Base-by-base conservation (phyloP, 2,113 vertebrate genomes). In the Emydura subglobosa region DNA sequence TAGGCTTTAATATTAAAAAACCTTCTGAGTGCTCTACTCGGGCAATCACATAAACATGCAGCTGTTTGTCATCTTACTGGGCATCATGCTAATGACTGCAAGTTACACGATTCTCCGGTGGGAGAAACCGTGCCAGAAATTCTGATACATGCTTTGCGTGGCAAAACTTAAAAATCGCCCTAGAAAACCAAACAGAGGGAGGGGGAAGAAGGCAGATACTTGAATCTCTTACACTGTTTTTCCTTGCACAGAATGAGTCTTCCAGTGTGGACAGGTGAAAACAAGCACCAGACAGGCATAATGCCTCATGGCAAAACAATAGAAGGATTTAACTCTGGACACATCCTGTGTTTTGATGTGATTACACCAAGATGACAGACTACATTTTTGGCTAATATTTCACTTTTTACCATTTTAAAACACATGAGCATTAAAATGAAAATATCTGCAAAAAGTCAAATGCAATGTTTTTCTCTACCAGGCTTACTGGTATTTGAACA, bases 1-100 rank as follows among this genome's bases (percentile, higher is more conserved):
- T 93, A 89, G 29, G 34, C 96, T 95, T 95, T 94, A 94, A 93
- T 95, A 95, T 94, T 91, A 86, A 94, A 42, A 90, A 95, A 92
- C 87, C 59, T 95, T 89, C 78, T 17, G 53, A 91, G 90, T 31
- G 7, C 78, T 78, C 34, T 85, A 89, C 82, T 95, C 83, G 39
- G 80, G 79, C 85, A 95, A 97, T 92, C 80, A 89, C 85, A 95
- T 72, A 80, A 97, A 96, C 94, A 95, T 39, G 88, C 93, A 96
- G 91, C 93, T 94, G 94, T 94, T 87, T 89, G 95, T 91, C 92
- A 91, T 93, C 91, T 90, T 94, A 95, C 91, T 80, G 80, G 96
- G 95, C 95, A 95, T 95, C 96, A 86, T 91, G 83, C 83, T 91
- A 96, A 89, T 81, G 93, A 94, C 94, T 93, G 97, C 4, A 44